A percentile compares a stretch with the other conserved stretches of the same genome.
phyloP scores from a whole-genome alignment of 2,113 vertebrate genomes.

The Silurus glanis region DNA sequence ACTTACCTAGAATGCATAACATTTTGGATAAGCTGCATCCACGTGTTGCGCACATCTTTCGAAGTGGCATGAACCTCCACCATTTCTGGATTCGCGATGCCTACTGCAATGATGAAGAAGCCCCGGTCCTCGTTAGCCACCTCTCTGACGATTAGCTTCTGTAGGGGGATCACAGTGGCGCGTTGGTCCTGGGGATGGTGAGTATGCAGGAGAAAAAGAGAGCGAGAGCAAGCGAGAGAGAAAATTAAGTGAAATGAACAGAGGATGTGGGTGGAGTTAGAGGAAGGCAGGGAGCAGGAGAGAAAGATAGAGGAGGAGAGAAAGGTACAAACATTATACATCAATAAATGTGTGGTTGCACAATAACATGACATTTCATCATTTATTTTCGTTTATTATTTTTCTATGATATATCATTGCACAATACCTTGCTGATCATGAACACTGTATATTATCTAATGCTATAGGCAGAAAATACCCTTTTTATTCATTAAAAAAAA shows the following conservation, averaged over 20 bases:
- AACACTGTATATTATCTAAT: background rate
- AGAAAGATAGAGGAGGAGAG: slow-evolving; percentile 32
- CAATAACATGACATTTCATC: background rate
- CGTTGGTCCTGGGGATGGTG: slow-evolving; percentile 82
- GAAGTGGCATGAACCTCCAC: slow-evolving; percentile 90
- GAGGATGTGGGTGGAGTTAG: slow-evolving; percentile 14
- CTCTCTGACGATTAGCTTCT: slow-evolving; percentile 95
- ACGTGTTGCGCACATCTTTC: slow-evolving; percentile 90
- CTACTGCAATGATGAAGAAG: slow-evolving; percentile 92
- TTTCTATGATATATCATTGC: background rate
- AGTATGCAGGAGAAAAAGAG: background rate
- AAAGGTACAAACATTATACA: background rate
- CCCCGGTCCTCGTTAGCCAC: slow-evolving; percentile 96
- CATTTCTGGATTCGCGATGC: slow-evolving; percentile 87
- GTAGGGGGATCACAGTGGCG: slow-evolving; percentile 92
- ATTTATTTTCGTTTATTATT: too few species aligned
- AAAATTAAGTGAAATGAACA: slow-evolving; percentile 15
- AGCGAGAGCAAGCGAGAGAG: slow-evolving; percentile 30
- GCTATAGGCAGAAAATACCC: background rate
- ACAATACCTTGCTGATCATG: background rate
- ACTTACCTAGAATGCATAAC: slow-evolving; percentile 90
- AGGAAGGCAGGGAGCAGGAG: slow-evolving; percentile 42
- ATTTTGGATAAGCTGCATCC: slow-evolving; percentile 90
- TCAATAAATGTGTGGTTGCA: background rate
- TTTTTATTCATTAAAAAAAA: background rate